Conservation (phyloP, 2,797 vertebrate genomes). For the Cossypha dichroa region DNA sequence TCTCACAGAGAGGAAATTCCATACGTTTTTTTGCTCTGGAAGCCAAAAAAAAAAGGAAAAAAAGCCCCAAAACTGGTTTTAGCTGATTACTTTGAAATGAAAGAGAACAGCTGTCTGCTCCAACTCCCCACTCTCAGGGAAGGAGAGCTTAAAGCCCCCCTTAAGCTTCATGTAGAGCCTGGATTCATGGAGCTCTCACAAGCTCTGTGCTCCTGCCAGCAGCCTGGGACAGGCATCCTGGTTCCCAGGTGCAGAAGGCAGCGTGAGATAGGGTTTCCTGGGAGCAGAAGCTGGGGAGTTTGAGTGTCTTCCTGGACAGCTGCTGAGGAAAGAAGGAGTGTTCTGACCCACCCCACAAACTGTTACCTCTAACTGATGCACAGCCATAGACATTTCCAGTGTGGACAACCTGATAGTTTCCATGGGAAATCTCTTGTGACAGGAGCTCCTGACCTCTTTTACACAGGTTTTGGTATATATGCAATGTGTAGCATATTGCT, state of each 20-base stretch:
- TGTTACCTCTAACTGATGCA: background rate
- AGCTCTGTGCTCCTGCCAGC: background rate
- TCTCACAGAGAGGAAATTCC: conserved; percentile 53
- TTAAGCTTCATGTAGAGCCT: background rate
- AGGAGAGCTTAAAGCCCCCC: background rate
- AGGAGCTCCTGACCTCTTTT: background rate
- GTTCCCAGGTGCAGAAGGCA: background rate
- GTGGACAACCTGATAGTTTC: background rate
- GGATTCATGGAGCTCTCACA: background rate
- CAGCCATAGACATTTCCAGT: background rate
- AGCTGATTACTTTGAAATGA: conserved; percentile 31
- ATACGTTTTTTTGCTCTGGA: background rate
- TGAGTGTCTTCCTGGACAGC: background rate
- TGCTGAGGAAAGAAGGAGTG: background rate
- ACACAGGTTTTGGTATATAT: fast-evolving
- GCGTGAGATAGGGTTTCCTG: background rate
- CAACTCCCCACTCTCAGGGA: background rate
- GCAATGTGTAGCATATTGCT: background rate
- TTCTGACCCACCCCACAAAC: background rate
- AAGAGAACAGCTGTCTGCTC: conserved; percentile 29
- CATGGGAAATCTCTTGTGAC: background rate
- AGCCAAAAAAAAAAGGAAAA: background rate
- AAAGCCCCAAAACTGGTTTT: background rate
- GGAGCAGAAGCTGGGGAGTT: background rate
- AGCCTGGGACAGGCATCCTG: fast-evolving